A percentile compares a stretch with the other conserved stretches of the same genome.
phyloP scores from a whole-genome alignment of 2,888 invertebrate species.

The Amphipyra tragopoginis region DNA sequence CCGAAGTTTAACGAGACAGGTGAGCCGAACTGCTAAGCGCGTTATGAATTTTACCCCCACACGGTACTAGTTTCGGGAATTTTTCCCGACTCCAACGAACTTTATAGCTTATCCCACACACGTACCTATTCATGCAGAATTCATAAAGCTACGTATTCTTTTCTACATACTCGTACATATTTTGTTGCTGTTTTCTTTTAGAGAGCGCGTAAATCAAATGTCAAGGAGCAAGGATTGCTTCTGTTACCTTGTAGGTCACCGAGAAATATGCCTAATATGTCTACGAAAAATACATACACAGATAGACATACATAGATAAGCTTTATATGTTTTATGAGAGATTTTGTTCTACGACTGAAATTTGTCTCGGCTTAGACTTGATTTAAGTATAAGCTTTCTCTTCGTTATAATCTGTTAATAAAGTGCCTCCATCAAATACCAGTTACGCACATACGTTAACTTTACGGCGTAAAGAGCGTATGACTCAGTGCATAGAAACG shows the following conservation, averaged over 20 bases:
- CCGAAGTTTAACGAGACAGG: slow-evolving; percentile 89
- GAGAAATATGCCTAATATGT: slow-evolving; percentile 48
- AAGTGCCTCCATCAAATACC: slow-evolving; percentile 42
- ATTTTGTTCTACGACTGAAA: slow-evolving; percentile 17
- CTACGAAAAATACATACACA: slow-evolving; percentile 24
- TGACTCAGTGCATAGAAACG: slow-evolving; percentile 62
- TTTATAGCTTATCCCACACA: slow-evolving; percentile 83
- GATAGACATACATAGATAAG: slow-evolving; percentile 21
- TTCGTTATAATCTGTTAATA: slow-evolving; percentile 27
- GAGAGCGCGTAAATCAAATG: slow-evolving; percentile 60
- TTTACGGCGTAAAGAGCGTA: slow-evolving; percentile 49
- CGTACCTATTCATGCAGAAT: slow-evolving; percentile 69
- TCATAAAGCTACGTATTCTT: slow-evolving; percentile 63
- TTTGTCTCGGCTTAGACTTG: slow-evolving; percentile 21
- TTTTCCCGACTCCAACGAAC: slow-evolving; percentile 81
- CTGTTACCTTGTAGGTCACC: slow-evolving; percentile 42
- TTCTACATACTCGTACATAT: slow-evolving; percentile 45
- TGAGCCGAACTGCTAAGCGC: slow-evolving; percentile 87
- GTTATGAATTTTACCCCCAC: slow-evolving; percentile 86
- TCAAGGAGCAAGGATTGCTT: slow-evolving; percentile 48
- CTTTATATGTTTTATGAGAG: slow-evolving; percentile 27
- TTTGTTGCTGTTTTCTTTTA: slow-evolving; percentile 49
- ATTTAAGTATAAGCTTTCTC: slow-evolving; percentile 26
- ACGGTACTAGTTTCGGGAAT: slow-evolving; percentile 84
- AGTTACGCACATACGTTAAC: slow-evolving; percentile 42